These are phyloP conservation scores for Tachina grossa DNA, from an alignment of 2,888 invertebrate genomes.

Conservation along the genomic window DNA sequence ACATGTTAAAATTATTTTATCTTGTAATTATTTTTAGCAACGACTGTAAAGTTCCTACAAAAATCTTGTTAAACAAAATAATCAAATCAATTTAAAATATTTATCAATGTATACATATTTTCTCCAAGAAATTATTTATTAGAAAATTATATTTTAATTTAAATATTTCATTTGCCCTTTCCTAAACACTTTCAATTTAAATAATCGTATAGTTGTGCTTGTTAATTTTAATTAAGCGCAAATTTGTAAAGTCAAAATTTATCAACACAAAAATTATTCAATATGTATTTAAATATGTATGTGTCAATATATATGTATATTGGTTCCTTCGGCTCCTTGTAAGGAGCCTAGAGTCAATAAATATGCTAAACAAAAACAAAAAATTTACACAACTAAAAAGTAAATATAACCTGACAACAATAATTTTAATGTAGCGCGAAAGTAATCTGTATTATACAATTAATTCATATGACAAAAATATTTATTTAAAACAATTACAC, in stretches of 20 bases:
- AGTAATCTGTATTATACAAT: constrained; percentile 26
- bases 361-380: neutral
- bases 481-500: constrained; percentile 45
- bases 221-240: neutral
- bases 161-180: neutral
- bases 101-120: neutral
- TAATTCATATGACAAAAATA: constrained; percentile 39
- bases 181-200: neutral
- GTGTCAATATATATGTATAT: neutral
- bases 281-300: constrained; percentile 37
- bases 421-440: constrained; percentile 67
- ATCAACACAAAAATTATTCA: constrained; percentile 23
- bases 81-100: neutral
- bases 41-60: constrained; percentile 54
- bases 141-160: neutral
- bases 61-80: constrained; percentile 11
- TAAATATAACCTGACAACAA: constrained; percentile 67
- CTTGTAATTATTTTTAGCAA: constrained; percentile 4
- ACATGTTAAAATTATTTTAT: neutral
- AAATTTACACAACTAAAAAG: constrained; percentile 17
- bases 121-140: constrained; percentile 13
- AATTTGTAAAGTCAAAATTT: constrained; percentile 4
- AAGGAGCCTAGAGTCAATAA: no score
- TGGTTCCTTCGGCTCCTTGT: no score
- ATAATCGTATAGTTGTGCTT: neutral